These are phyloP conservation scores for Camponotus pennsylvanicus DNA, from an alignment of 1,140 invertebrate species.

Conservation along the genomic window DNA sequence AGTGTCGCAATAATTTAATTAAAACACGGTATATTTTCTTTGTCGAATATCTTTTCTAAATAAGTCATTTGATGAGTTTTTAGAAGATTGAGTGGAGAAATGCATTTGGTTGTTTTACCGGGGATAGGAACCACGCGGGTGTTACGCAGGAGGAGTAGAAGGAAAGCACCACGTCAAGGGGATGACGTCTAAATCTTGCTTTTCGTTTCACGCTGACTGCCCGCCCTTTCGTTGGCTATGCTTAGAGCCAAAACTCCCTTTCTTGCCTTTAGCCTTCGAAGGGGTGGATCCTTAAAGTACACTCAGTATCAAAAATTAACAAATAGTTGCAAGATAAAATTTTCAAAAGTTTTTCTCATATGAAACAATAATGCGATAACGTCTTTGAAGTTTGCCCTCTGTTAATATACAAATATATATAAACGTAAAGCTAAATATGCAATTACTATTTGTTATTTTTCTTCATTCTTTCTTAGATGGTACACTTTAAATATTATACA, in stretches of 20 bases:
- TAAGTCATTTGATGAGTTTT: slow-evolving; percentile 55
- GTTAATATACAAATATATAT: neutral
- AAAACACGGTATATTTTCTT: neutral
- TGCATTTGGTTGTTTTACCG: slow-evolving; percentile 59
- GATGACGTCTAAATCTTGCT: slow-evolving; percentile 86
- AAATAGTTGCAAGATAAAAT: neutral
- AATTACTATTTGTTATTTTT: neutral
- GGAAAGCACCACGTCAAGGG: slow-evolving; percentile 78
- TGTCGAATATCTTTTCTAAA: neutral
- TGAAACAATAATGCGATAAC: neutral
- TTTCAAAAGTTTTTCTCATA: neutral
- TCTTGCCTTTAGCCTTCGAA: slow-evolving; percentile 50
- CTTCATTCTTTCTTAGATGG: neutral
- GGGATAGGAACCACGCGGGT: slow-evolving; percentile 63
- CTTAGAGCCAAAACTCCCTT: slow-evolving; percentile 72
- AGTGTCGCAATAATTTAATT: slow-evolving; percentile 13
- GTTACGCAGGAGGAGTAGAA: slow-evolving; percentile 62
- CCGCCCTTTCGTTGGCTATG: slow-evolving; percentile 83
- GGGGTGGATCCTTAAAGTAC: slow-evolving; percentile 72
- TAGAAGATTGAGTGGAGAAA: slow-evolving; percentile 45
- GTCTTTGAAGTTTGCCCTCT: neutral
- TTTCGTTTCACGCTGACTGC: slow-evolving; percentile 83
- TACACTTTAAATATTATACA: neutral
- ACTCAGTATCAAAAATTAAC: slow-evolving; percentile 66
- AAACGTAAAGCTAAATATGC: neutral